Conservation (phyloP, 1,140 invertebrate genomes). For the Saccostrea cuccullata region DNA sequence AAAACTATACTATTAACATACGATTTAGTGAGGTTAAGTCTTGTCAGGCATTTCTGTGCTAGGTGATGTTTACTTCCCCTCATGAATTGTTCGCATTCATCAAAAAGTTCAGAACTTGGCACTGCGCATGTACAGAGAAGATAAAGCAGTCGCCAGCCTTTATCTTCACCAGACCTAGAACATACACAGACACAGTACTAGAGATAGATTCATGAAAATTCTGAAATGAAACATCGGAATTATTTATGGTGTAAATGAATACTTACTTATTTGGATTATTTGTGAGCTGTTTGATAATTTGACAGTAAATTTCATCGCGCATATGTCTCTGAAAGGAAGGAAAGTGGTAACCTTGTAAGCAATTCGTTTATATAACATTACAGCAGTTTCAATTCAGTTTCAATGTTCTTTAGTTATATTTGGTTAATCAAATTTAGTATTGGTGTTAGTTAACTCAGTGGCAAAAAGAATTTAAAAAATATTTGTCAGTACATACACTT, state of each 20-base stretch:
- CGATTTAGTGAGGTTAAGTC: slow-evolving; percentile 26
- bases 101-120: slow-evolving; percentile 65
- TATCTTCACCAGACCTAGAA: slow-evolving; percentile 65
- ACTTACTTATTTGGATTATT: slow-evolving; percentile 69
- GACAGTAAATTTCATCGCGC: slow-evolving; percentile 69
- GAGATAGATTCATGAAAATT: neutral
- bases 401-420: neutral
- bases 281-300: slow-evolving; percentile 69
- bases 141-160: slow-evolving; percentile 69
- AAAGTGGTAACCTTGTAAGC: neutral
- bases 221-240: neutral
- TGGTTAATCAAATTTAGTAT: neutral
- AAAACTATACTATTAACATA: neutral
- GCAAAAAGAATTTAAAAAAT: neutral
- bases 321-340: slow-evolving; percentile 63
- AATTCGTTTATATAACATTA: neutral
- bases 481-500: slow-evolving; percentile 57
- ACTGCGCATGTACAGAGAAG: slow-evolving; percentile 61
- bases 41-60: slow-evolving; percentile 64
- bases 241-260: neutral
- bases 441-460: too few relatives aligned
- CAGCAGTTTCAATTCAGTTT: neutral
- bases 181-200: neutral
- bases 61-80: slow-evolving; percentile 60
- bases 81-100: slow-evolving; percentile 66